These are phyloP conservation scores for Riparia riparia DNA, from an alignment of 2,113 vertebrate genomes.

Conservation along the genomic window DNA sequence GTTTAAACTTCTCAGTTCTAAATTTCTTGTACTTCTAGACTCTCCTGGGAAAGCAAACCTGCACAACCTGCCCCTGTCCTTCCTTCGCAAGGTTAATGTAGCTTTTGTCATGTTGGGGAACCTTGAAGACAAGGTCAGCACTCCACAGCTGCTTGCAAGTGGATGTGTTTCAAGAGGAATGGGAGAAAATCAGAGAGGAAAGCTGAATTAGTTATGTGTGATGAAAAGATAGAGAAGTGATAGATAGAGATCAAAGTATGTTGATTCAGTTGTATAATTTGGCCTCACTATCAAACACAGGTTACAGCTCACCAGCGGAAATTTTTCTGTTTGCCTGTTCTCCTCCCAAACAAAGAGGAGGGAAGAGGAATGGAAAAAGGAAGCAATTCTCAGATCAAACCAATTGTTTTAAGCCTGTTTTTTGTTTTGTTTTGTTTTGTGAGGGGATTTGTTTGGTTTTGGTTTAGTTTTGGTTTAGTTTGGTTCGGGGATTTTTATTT, in stretches of 20 bases:
- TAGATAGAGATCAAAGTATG: conserved; percentile 13
- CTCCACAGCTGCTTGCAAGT: background rate
- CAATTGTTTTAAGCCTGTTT: background rate
- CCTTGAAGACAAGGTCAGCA: background rate
- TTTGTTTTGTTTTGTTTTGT: background rate
- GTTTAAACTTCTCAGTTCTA: conserved; percentile 29
- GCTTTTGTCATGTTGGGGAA: background rate
- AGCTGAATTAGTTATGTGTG: background rate
- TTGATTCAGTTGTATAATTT: conserved; percentile 49
- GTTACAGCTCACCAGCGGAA: background rate
- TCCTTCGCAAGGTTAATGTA: background rate
- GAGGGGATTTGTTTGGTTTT: background rate
- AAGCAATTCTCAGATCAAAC: background rate
- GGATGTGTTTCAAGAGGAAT: background rate
- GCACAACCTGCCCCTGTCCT: background rate
- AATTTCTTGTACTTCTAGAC: background rate
- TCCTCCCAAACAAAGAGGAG: background rate
- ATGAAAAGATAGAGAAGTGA: conserved; percentile 9
- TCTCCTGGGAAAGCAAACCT: conserved; percentile 27
- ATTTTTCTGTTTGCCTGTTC: background rate
- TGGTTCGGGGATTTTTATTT: background rate
- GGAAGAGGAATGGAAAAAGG: background rate
- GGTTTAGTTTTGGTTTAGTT: background rate
- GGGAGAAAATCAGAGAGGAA: background rate
- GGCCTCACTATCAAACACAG: background rate